Base-by-base conservation (phyloP, 2,888 invertebrate genomes). In the Agelastica alni region DNA sequence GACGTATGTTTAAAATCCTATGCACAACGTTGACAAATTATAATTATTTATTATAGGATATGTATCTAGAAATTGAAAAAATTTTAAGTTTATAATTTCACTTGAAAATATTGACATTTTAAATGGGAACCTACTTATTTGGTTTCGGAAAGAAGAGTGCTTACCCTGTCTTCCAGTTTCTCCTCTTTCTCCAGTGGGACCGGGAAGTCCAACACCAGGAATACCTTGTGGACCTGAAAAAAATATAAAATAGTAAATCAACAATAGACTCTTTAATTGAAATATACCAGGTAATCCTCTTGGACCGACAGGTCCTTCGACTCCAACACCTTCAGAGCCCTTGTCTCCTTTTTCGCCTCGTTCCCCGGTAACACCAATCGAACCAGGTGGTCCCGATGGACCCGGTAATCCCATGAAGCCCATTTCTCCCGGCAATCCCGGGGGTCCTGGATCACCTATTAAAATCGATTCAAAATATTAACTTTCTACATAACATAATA, bases 121-220 rank as follows among this genome's bases (percentile, higher is more conserved):
- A n/a, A n/a, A n/a, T n/a, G n/a, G n/a, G n/a, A n/a, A n/a, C n/a
- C n/a, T n/a, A n/a, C n/a, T n/a, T n/a, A n/a, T n/a, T n/a, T n/a
- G n/a, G n/a, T n/a, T n/a, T n/a, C n/a, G n/a, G n/a, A n/a, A n/a
- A n/a, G n/a, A n/a, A n/a, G n/a, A n/a, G 12, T 14, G 13, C 14
- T 67, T 76, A 87, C 89, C 90, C 77, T 85, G 82, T 74, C 84
- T 78, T 41, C 91, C 92, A 3, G 86, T 77, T 65, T 88, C 87
- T 5, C 92, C 92, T 69, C 89, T 79, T 57, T 87, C 87, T 1
- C 93, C 93, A 30, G 83, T 80, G 69, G 88, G 80, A n/a, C 93
- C 93, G 12, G 83, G 81, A 17, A 79, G 57, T 13, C 86, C 85
- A 56, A 83, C 74, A 4, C 85, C 85, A 51, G 85, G 83, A 30